Evolutionary conservation across 1,140 invertebrate species (phyloP).

Genomic region (Nomia melanderi): DNA sequence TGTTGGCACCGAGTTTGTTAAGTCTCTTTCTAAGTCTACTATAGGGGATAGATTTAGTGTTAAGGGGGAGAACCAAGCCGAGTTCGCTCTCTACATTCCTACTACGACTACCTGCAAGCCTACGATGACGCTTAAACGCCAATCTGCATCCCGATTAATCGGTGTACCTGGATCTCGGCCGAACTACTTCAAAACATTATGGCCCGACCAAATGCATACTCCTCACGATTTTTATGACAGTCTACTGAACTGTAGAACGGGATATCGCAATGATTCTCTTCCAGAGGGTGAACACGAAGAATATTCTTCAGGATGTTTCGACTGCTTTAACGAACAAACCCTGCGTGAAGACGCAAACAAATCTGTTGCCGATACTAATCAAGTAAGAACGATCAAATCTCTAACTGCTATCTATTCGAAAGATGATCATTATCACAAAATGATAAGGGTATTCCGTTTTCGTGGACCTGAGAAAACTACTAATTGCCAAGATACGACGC

Average conservation of each 20-base stretch:
- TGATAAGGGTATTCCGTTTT: background rate
- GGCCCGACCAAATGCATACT: conserved; percentile 65
- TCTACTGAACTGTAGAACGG: conserved; percentile 10
- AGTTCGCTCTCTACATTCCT: conserved; percentile 79
- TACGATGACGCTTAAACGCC: conserved; percentile 81
- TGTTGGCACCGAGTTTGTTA: conserved; percentile 55
- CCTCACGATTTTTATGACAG: conserved; percentile 48
- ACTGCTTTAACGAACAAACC: conserved; percentile 32
- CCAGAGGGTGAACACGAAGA: conserved; percentile 12
- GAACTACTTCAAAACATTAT: conserved; percentile 64
- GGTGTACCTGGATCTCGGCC: conserved; percentile 78
- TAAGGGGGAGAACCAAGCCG: conserved; percentile 75
- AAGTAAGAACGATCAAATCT: conserved; percentile 23
- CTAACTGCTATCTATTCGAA: background rate
- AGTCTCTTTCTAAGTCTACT: conserved; percentile 79
- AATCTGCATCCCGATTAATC: conserved; percentile 80
- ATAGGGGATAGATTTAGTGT: conserved; percentile 75
- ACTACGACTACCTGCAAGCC: conserved; percentile 80
- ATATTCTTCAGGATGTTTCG: background rate
- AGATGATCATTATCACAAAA: background rate
- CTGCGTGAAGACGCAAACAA: background rate
- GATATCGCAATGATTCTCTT: conserved; percentile 32
- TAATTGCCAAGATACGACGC: conserved; percentile 14
- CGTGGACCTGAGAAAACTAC: conserved; percentile 1
- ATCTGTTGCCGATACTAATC: background rate